Evolutionary conservation across 2,113 vertebrate genomes (phyloP), one percentile per base, ranked within the genome.

Genomic region (Clupea harengus): DNA sequence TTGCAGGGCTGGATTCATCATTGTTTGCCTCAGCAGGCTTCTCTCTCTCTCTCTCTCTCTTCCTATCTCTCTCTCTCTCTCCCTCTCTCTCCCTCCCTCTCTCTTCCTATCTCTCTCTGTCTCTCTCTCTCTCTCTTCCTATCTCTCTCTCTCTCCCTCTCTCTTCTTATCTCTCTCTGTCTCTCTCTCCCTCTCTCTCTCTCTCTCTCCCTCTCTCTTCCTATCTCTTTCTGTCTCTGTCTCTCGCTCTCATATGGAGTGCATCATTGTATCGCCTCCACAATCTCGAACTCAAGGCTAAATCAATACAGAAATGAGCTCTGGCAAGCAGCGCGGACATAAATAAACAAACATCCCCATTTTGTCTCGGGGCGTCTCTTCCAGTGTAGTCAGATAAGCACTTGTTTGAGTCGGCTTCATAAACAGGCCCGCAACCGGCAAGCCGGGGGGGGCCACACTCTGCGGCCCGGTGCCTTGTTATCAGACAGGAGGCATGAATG

Each of bases 331-430:
- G 72, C 2, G 72, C 3, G 72, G 25, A 32, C 10, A 15, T 10
- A 78, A 39, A 78, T 78, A 78, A 78, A 78, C 72, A 78, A 78
- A 78, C 72, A 78, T 78, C 32, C 25, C 32, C 72, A 3, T 13
- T 75, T 28, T 78, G 72, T 39, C 15, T 78, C 9, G 1, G 72
- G 28, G 0, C 13, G 72, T 44, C 25, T 39, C 72, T 6, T 78
- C 72, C 72, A 5, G 10, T 4, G 10, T 2, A 78, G 11, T 78
- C 72, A 3, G 72, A 78, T 78, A 78, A 78, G 72, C 11, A 4
- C 72, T 78, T 32, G 28, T 78, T 39, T 9, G 64, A 4, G 32
- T 39, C 11, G 32, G 72, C 28, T 1, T 15, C 18, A 78, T 78
- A 39, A 78, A 32, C 28, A 78, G 72, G 15, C 28, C 39, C 13